Evolutionary conservation across 2,888 invertebrate genomes (phyloP), one percentile per base, ranked within the genome.

Genomic region (Beris chalybata): DNA sequence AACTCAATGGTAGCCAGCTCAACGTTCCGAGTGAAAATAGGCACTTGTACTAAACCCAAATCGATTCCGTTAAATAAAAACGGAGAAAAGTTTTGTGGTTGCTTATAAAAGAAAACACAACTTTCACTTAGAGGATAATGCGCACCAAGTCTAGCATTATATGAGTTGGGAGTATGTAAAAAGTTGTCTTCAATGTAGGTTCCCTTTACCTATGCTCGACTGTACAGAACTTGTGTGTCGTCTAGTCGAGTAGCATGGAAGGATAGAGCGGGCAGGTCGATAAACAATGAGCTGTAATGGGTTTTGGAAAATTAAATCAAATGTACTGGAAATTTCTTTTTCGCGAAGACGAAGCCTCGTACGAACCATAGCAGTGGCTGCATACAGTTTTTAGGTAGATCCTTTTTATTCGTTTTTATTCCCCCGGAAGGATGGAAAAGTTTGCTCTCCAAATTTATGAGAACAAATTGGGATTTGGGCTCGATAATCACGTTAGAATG

Each of bases 291-390:
- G 31, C 4, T 32, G 38, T 32, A 55, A 55, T 55, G 31, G 32
- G 31, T 32, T 45, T 58, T 45, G 45, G 30, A 45, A 58, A 58
- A 58, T 47, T 45, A 45, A 58, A 47, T 58, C 47, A 58, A 58
- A 58, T 58, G 57, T 58, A 45, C 44, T 58, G 57, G 57, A 58
- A 58, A 58, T 45, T 58, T 30, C 15, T 12, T 58, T 58, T 58
- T 30, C 22, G 12, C 45, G 32, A n/a, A 47, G 29, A 11, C 6
- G 7, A 9, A 38, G n/a, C 57, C 4, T n/a, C 29, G 12, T 11
- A 47, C 11, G n/a, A 32, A 58, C 22, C 45, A 44, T 45, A 11
- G 12, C 3, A 32, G 12, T 12, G 5, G 45, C n/a, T 32, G 9
- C 32, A n/a, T 45, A 38, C 7, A 22, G 9, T 45, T 44, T 11